Evolutionary conservation across 2,888 invertebrate species (phyloP).

Genomic region (Lasioglossum figueresi): DNA sequence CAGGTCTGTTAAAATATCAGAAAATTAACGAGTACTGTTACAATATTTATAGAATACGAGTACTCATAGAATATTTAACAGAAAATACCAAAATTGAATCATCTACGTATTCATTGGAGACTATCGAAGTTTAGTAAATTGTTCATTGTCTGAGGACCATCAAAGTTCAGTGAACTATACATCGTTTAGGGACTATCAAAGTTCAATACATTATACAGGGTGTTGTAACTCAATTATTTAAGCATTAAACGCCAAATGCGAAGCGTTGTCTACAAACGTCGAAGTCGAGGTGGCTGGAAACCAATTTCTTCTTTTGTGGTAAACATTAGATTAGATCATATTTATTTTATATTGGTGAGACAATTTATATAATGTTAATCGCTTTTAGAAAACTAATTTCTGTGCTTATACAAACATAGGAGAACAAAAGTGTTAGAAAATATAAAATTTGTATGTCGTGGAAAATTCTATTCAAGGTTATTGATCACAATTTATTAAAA

Average conservation of each 20-base stretch:
- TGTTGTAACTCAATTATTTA: neutral
- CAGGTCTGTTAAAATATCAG: too few relatives aligned
- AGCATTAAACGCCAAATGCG: neutral
- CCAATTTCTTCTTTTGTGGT: neutral
- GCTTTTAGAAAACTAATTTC: neutral
- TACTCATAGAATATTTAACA: neutral
- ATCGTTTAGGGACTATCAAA: conserved; percentile 1
- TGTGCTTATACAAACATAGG: neutral
- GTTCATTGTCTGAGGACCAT: neutral
- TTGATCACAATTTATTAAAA: neutral
- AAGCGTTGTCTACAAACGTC: neutral
- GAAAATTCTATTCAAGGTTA: neutral
- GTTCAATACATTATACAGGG: neutral
- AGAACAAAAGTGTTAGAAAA: neutral
- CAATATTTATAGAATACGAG: neutral
- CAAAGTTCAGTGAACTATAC: conserved; percentile 1
- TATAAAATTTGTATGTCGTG: neutral
- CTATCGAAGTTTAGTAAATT: neutral
- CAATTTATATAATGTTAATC: neutral
- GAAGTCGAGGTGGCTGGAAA: neutral
- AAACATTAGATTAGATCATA: neutral
- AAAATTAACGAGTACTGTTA: neutral
- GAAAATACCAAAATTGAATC: neutral
- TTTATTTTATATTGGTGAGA: neutral
- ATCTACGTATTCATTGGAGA: neutral